Evolutionary conservation across 2,113 vertebrate genomes (phyloP), one percentile per base, ranked within the genome.

Genomic region (Progne subis): DNA sequence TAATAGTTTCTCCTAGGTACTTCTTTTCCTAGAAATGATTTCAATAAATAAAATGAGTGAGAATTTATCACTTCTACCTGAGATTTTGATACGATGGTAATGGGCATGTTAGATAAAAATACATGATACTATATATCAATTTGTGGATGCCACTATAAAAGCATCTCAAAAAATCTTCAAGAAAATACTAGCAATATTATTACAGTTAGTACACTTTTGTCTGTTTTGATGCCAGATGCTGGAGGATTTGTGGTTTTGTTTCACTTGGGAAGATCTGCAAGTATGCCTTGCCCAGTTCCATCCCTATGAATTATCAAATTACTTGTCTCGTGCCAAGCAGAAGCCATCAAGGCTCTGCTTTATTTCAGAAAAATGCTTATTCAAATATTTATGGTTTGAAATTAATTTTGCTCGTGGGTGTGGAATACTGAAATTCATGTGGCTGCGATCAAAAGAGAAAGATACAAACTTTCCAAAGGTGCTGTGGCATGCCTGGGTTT

Each of bases 231-330:
- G 72, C 44, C 78, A 77, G 55, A 21, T 67, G 71, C 68, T 81
- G 76, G 64, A 83, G 50, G 63, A 71, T 1, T 29, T 90, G 85
- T 78, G 90, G 85, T 74, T 95, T 88, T 88, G 37, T 81, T 93
- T 93, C 64, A 56, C 2, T 91, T 69, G 44, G 29, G 64, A 37
- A 88, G 46, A 57, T 69, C 49, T 90, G 47, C 59, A 82, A 82
- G 34, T 52, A 10, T 11, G 5, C 64, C 52, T 67, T 86, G 17
- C 82, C 81, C 82, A 24, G 24, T 78, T 81, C 41, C 37, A 0
- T 43, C 31, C 31, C 1, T 67, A n/a, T 26, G 60, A 86, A 91
- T 94, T 87, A 39, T 10, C 85, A 77, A 93, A 80, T 96, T 88
- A 64, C 52, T 82, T 55, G 71, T n/a, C 44, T 90, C 1, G 2